These are phyloP conservation scores for Acanthaster planci DNA, from an alignment of 35 echinoderm and acorn worm genomes.

Conservation along the genomic window DNA sequence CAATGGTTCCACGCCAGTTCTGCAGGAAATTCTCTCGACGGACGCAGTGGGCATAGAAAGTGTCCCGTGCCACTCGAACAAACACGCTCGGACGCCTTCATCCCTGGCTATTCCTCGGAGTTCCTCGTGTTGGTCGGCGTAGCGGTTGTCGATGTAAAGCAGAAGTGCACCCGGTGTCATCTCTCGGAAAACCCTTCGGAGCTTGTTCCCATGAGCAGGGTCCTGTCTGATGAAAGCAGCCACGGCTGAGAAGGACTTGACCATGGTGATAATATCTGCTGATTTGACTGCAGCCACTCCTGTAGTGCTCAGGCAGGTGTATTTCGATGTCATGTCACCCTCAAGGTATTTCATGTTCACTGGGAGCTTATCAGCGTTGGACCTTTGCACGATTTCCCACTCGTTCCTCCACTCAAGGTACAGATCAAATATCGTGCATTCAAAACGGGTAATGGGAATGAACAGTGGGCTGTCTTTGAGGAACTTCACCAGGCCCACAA, in stretches of 20 bases:
- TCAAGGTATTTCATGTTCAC: background rate
- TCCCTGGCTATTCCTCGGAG: background rate
- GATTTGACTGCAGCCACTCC: background rate
- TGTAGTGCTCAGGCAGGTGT: background rate
- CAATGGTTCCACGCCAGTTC: background rate
- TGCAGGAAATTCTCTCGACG: background rate
- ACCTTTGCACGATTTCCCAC: background rate
- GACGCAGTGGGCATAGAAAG: background rate
- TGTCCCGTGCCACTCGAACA: background rate
- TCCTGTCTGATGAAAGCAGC: background rate
- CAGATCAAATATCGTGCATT: background rate
- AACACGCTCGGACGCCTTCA: background rate
- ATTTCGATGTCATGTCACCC: background rate
- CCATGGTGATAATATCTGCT: slow-evolving; percentile 10
- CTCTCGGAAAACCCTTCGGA: background rate
- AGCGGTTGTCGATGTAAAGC: slow-evolving; percentile 13
- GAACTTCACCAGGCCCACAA: background rate
- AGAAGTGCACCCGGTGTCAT: background rate
- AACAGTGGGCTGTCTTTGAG: background rate
- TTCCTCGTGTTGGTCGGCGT: background rate
- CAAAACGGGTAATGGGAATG: background rate
- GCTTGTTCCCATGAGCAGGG: background rate
- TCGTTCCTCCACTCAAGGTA: background rate
- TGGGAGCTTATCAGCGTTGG: background rate
- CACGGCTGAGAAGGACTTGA: slow-evolving; percentile 8